These are phyloP conservation scores for Pocillopora meandrina DNA, from an alignment of 92 coral and sea anemone species.

Conservation along the genomic window DNA sequence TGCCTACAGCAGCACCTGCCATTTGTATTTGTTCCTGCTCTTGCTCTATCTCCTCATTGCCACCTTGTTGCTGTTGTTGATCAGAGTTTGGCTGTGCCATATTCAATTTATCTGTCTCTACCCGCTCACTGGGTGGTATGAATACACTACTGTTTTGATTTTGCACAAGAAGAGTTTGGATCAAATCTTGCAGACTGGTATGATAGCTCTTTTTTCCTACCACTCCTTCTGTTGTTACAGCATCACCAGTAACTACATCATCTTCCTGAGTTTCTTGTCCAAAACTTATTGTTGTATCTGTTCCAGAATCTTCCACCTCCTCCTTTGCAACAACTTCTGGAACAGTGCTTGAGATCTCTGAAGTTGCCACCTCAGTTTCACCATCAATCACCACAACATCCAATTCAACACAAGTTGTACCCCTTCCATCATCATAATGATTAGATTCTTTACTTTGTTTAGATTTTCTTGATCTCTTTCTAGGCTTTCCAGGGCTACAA, in stretches of 20 bases:
- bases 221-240: background rate
- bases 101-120: constrained; percentile 3
- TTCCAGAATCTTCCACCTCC: background rate
- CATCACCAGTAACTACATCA: background rate
- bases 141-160: constrained; percentile 55
- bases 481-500: constrained; percentile 71
- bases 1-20: constrained; percentile 7
- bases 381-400: constrained; percentile 53
- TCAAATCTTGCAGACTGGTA: constrained; percentile 73
- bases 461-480: constrained; percentile 44
- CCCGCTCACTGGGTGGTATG: constrained; percentile 11
- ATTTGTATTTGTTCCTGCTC: constrained; percentile 27
- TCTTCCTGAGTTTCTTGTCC: constrained; percentile 7
- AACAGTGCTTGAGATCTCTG: constrained; percentile 20
- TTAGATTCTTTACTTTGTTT: constrained; percentile 33
- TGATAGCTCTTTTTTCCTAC: constrained; percentile 34
- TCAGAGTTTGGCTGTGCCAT: constrained; percentile 7
- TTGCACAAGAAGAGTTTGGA: constrained; percentile 78
- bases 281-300: background rate
- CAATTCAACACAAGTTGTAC: constrained; percentile 12
- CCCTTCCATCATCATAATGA: constrained; percentile 2
- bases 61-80: constrained; percentile 12
- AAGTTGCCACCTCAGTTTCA: constrained; percentile 69
- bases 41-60: constrained; percentile 5
- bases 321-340: constrained; percentile 2